Percentiles rank a stretch among this genome's conserved stretches.
Evolutionary conservation across 2,888 invertebrate species (phyloP).

Genomic region (Germaria angustata): DNA sequence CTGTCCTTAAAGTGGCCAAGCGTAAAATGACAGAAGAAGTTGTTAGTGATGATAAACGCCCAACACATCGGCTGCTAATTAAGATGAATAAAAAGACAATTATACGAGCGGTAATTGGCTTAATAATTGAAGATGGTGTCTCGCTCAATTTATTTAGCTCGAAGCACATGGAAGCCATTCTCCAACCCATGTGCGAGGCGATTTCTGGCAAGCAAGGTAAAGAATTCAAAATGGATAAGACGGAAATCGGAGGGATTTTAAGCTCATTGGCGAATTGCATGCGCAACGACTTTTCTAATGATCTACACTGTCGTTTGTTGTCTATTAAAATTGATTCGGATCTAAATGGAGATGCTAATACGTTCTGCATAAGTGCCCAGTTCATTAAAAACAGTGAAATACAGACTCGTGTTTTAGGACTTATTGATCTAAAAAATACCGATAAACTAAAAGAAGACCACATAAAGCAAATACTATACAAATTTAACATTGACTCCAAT

Average conservation of each 20-base stretch:
- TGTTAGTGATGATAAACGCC: not conserved
- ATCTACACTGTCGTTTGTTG: conserved; percentile 50
- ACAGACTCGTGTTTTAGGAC: conserved; percentile 35
- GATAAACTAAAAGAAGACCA: conserved; percentile 6
- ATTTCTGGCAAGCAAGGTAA: conserved; percentile 21
- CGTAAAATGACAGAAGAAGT: conserved; percentile 46
- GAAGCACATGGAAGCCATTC: conserved; percentile 14
- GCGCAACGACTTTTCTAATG: conserved; percentile 39
- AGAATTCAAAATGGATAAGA: conserved; percentile 14
- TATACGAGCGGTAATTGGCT: conserved; percentile 35
- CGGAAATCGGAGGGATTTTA: conserved; percentile 15
- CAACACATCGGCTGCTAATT: not conserved
- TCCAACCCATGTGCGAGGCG: conserved; percentile 35
- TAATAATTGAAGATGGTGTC: conserved; percentile 52
- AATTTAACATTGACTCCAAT: conserved; percentile 54
- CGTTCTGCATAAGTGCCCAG: conserved; percentile 30
- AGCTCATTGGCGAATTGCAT: conserved; percentile 8
- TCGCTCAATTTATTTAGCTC: conserved; percentile 16
- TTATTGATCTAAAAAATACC: conserved; percentile 15
- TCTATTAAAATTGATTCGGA: conserved; percentile 51
- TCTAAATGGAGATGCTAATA: conserved; percentile 9
- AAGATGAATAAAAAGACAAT: conserved; percentile 24
- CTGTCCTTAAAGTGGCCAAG: conserved; percentile 38
- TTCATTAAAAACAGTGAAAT: conserved; percentile 29
- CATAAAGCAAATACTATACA: conserved; percentile 43